These are phyloP conservation scores for Oithona nana DNA, from an alignment of 2,888 invertebrate genomes.

Conservation along the genomic window DNA sequence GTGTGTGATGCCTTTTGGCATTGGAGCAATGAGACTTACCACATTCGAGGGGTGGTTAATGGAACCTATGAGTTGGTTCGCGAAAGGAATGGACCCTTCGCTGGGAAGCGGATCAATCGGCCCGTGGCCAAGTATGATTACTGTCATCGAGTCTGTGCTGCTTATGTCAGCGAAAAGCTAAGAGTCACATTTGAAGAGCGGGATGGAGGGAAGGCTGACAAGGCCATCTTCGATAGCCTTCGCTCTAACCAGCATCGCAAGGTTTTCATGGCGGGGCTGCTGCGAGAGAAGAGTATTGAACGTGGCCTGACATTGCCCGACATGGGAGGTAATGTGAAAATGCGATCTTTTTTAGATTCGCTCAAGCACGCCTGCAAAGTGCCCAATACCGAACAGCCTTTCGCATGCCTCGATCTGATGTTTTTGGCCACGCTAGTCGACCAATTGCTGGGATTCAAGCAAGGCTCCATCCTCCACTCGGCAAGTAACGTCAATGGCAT, in stretches of 20 bases:
- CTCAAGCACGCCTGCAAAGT: slow-evolving; percentile 16
- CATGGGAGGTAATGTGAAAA: slow-evolving; percentile 4
- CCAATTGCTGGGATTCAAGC: slow-evolving; percentile 7
- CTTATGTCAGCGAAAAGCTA: background rate
- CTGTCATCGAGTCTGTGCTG: background rate
- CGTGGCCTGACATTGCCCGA: slow-evolving; percentile 10
- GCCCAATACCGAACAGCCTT: slow-evolving; percentile 16
- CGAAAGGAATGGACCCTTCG: slow-evolving; percentile 16
- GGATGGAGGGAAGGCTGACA: background rate
- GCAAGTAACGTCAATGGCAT: background rate
- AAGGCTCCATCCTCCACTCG: slow-evolving; percentile 8
- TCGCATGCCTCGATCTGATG: slow-evolving; percentile 16
- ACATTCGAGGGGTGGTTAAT: background rate
- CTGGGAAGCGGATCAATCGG: slow-evolving; percentile 12
- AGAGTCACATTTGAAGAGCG: background rate
- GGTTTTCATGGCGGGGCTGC: slow-evolving; percentile 6
- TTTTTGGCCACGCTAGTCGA: background rate
- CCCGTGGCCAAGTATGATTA: slow-evolving; percentile 15
- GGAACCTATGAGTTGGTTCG: slow-evolving; percentile 5
- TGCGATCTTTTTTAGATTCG: slow-evolving; percentile 6
- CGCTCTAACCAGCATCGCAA: background rate
- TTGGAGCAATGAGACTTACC: background rate
- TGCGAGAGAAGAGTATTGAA: slow-evolving; percentile 9
- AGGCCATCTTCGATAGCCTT: background rate
- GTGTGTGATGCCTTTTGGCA: background rate